Percentiles rank a stretch among this genome's conserved stretches.
Evolutionary conservation across 2,888 invertebrate species (phyloP).

Genomic region (Pyrrhosoma nymphula): DNA sequence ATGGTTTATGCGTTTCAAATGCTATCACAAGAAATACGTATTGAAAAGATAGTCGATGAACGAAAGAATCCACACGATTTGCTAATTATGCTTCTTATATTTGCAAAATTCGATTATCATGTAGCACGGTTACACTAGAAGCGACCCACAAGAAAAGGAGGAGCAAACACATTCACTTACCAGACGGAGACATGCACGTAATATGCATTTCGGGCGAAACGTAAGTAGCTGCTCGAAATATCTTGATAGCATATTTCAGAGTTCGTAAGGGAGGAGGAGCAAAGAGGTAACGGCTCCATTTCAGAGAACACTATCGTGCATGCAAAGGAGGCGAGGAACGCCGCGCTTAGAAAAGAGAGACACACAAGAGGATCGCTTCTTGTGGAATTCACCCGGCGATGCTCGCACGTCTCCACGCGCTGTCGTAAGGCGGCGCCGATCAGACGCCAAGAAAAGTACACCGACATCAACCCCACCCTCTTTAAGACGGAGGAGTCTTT

Average conservation of each 20-base stretch:
- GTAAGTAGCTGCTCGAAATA: not conserved
- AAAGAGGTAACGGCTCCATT: not conserved
- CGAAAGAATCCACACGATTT: too few relatives aligned
- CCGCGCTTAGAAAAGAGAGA: not conserved
- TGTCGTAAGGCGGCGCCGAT: not conserved
- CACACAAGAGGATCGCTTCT: not conserved
- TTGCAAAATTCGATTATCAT: too few relatives aligned
- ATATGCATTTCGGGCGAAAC: not conserved
- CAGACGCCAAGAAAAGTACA: not conserved
- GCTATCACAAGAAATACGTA: too few relatives aligned
- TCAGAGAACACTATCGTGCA: not conserved
- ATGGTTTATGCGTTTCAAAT: too few relatives aligned
- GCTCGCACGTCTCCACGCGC: not conserved
- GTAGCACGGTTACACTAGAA: too few relatives aligned
- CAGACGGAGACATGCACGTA: not conserved
- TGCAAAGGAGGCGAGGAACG: not conserved
- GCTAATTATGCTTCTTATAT: too few relatives aligned
- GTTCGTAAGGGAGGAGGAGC: not conserved
- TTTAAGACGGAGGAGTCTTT: too few relatives aligned
- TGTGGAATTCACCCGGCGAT: not conserved
- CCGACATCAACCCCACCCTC: not conserved
- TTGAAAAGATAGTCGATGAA: too few relatives aligned
- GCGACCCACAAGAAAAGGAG: too few relatives aligned
- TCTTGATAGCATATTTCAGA: not conserved
- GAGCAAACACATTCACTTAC: not conserved